Conservation (phyloP, 2,888 invertebrate species). For the Lottia scabra region DNA sequence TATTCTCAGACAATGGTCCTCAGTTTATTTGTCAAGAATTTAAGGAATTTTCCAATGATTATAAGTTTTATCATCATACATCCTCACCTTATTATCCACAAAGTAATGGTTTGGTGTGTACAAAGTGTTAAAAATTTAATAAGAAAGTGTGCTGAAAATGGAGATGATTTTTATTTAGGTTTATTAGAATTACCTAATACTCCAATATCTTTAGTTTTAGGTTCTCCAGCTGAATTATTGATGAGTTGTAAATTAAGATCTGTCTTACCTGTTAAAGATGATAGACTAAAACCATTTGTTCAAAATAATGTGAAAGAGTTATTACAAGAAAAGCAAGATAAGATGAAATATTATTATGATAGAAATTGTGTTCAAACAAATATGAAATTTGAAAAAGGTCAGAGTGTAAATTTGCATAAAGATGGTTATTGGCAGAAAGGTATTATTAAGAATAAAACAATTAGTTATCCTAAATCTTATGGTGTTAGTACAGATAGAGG, state of each 20-base stretch:
- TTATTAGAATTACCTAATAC: slow-evolving; percentile 8
- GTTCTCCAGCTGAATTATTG: neutral
- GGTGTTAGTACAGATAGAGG: too few species aligned
- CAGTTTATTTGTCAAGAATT: neutral
- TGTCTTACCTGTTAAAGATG: neutral
- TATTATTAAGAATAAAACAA: too few species aligned
- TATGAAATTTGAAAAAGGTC: too few species aligned
- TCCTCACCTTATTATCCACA: neutral
- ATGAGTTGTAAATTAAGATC: slow-evolving; percentile 1
- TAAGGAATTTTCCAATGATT: neutral
- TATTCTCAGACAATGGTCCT: neutral
- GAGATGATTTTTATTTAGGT: slow-evolving; percentile 20
- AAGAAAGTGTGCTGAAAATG: slow-evolving; percentile 9
- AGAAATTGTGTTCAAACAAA: too few species aligned
- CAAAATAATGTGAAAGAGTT: neutral
- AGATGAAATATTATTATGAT: neutral
- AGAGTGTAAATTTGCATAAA: too few species aligned
- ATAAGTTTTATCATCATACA: neutral
- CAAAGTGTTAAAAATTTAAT: slow-evolving; percentile 22
- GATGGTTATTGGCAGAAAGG: too few species aligned
- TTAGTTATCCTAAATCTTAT: too few species aligned
- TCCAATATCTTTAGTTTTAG: neutral
- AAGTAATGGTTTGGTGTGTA: neutral
- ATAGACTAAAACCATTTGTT: neutral
- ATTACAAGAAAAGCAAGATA: neutral